A percentile compares a stretch with the other conserved stretches of the same genome.
phyloP scores from a whole-genome alignment of 2,888 invertebrate species.

The Trachelus troglodyta region DNA sequence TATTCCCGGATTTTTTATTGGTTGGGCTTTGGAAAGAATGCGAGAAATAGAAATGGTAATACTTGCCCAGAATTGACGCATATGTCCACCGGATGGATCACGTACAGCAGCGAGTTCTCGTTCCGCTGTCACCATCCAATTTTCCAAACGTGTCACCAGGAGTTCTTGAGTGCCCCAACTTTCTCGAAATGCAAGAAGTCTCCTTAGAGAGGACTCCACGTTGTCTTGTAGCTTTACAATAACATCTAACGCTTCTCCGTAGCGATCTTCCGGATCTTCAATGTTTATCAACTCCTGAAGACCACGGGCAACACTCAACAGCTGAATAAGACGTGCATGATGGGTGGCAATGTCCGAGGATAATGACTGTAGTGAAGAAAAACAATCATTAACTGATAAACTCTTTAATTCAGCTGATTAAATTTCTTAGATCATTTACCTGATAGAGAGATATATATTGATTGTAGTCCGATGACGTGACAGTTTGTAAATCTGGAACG shows the following conservation, averaged over 20 bases:
- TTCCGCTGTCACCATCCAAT: slow-evolving; percentile 81
- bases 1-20: background rate
- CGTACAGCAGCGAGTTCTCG: slow-evolving; percentile 76
- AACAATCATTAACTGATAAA: background rate
- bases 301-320: slow-evolving; percentile 78
- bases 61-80: slow-evolving; percentile 83
- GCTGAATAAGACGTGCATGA: slow-evolving; percentile 80
- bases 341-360: slow-evolving; percentile 84
- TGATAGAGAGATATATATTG: slow-evolving; percentile 86
- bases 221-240: slow-evolving; percentile 81
- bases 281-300: slow-evolving; percentile 81
- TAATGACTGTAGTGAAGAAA: slow-evolving; percentile 69
- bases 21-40: background rate
- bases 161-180: slow-evolving; percentile 82
- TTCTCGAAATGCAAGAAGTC: slow-evolving; percentile 80
- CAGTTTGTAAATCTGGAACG: slow-evolving; percentile 82
- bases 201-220: slow-evolving; percentile 78
- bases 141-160: slow-evolving; percentile 79
- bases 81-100: slow-evolving; percentile 76
- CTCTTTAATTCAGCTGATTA: background rate
- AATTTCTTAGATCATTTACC: slow-evolving; percentile 45
- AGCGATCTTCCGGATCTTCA: slow-evolving; percentile 79
- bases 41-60: slow-evolving; percentile 2
- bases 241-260: slow-evolving; percentile 78
- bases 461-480: slow-evolving; percentile 86